Conservation (phyloP, 2,797 vertebrate species). For the Ciconia nigra region DNA sequence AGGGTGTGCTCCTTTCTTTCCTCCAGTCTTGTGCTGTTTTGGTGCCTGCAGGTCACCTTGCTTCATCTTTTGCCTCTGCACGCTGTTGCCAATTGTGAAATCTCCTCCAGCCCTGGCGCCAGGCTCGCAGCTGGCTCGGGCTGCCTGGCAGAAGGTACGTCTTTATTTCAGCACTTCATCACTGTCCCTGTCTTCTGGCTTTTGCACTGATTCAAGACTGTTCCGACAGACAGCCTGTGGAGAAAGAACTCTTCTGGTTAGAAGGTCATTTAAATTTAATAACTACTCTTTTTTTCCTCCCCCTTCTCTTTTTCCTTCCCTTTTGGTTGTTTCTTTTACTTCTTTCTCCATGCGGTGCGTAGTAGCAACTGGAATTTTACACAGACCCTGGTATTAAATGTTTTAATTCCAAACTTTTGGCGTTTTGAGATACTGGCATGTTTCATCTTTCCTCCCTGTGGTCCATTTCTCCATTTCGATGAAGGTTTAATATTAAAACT, state of each 20-base stretch:
- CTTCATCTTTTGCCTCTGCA: background rate
- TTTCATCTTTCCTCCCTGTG: background rate
- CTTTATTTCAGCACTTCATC: background rate
- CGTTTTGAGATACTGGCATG: background rate
- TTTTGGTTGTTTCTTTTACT: background rate
- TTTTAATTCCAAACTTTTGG: background rate
- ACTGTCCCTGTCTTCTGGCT: background rate
- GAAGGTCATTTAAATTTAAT: background rate
- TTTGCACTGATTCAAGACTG: background rate
- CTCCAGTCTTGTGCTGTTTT: background rate
- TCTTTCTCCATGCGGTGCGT: accelerated
- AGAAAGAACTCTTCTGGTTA: background rate
- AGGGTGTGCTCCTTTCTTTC: background rate
- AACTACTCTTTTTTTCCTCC: background rate
- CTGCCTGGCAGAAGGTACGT: background rate
- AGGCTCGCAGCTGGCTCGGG: background rate
- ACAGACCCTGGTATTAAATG: background rate
- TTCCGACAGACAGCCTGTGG: background rate
- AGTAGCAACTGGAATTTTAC: background rate
- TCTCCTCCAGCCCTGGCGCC: background rate
- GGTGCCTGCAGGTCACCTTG: background rate
- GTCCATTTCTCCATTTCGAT: background rate
- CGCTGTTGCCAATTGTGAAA: background rate
- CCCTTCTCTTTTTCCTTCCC: background rate
- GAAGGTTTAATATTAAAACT: background rate